These are phyloP conservation scores for Engystomops pustulosus DNA, from an alignment of 2,113 vertebrate species.

Conservation along the genomic window DNA sequence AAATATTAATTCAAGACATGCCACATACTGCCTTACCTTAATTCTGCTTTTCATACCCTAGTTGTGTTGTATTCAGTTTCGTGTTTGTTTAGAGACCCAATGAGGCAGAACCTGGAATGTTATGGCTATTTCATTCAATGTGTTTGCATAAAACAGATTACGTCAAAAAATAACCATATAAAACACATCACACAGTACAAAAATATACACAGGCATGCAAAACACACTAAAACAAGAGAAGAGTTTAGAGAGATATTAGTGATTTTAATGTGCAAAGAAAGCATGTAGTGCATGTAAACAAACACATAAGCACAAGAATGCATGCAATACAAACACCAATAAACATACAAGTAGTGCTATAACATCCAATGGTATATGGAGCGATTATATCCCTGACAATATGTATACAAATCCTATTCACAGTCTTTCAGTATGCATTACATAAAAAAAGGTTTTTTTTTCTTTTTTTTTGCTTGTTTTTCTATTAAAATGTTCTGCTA, in stretches of 20 bases:
- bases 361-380: conserved; percentile 62
- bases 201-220: conserved; percentile 75
- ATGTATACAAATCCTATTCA: conserved; percentile 62
- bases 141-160: conserved; percentile 77
- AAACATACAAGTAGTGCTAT: conserved; percentile 45
- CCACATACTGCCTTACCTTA: conserved; percentile 85
- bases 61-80: conserved; percentile 99
- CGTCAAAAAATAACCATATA: conserved; percentile 52
- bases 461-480: neutral
- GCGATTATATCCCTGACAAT: conserved; percentile 57
- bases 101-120: conserved; percentile 99
- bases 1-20: conserved; percentile 2
- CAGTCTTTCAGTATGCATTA: conserved; percentile 69
- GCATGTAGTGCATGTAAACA: conserved; percentile 63
- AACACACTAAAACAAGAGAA: conserved; percentile 61
- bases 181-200: conserved; percentile 48
- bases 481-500: conserved; percentile 63
- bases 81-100: conserved; percentile 99
- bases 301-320: conserved; percentile 67
- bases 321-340: conserved; percentile 71
- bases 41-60: conserved; percentile 94
- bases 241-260: conserved; percentile 58
- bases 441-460: conserved; percentile 61
- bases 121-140: conserved; percentile 96
- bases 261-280: conserved; percentile 66